Evolutionary conservation across 2,888 invertebrate genomes (phyloP), one percentile per base, ranked within the genome.

Genomic region (Spialia ferax): DNA sequence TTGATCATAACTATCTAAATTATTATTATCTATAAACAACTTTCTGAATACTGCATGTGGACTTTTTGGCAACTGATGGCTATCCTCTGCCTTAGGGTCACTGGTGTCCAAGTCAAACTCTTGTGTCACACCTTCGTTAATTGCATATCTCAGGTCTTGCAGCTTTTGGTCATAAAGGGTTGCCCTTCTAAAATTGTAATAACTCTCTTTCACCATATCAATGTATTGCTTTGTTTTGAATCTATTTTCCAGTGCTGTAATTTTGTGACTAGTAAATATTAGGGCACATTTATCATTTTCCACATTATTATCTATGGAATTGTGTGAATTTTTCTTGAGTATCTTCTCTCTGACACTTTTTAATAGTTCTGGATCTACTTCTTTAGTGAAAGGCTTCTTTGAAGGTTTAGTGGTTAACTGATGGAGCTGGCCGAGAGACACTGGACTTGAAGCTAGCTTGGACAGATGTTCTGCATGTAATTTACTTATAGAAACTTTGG

Each of bases 401-500:
- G 63, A 13, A 52, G 82, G 63, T 69, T 86, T 87, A 64, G 75
- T 79, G 69, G 94, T 95, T 20, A 96, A 81, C 80, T 95, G 95
- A 78, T 95, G 94, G 4, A 95, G 82, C 77, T 96, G 94, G 45
- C 95, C 94, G 42, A 95, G 85, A 54, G 94, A 93, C 0, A 95
- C 93, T 55, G 94, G 82, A 84, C 95, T 88, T 73, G 94, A 82
- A 0, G 96, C 95, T 66, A 97, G 92, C 71, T 95, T 92, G 13
- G 96, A 95, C 5, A 97, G 83, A 78, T 96, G 96, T 63, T 94
- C 92, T 6, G 96, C 95, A 76, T 94, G 95, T 35, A 97, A 85
- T 76, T 95, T 96, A 73, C 95, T 95, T 11, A 97, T 95, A 18
- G 95, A 94, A 1, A 97, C 96, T 81, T 95, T 96, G 18, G 94